Evolutionary conservation across 2,113 vertebrate genomes (phyloP).

Genomic region (Leucopsar rothschildi): DNA sequence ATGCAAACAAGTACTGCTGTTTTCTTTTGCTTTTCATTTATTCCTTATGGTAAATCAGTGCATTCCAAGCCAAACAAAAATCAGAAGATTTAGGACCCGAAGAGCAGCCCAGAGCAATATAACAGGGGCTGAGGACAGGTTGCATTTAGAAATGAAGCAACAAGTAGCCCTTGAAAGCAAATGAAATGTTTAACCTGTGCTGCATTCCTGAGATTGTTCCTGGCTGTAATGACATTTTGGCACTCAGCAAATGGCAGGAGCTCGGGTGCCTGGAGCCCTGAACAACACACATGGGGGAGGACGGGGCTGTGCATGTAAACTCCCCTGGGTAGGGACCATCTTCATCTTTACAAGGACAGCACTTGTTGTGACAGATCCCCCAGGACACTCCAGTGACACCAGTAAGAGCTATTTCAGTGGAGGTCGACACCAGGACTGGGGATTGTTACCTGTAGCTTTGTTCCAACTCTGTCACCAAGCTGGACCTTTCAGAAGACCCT

Average conservation of each 20-base stretch:
- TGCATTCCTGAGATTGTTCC: not conserved
- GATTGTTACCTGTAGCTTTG: not conserved
- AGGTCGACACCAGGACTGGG: not conserved
- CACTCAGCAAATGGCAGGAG: not conserved
- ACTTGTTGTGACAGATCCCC: not conserved
- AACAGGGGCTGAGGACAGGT: not conserved
- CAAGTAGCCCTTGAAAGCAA: not conserved
- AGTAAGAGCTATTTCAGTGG: not conserved
- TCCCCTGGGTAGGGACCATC: fast-evolving
- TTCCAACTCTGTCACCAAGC: not conserved
- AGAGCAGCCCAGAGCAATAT: not conserved
- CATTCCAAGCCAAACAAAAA: slow-evolving; percentile 19
- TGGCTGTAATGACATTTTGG: not conserved
- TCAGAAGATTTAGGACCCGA: not conserved
- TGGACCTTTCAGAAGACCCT: not conserved
- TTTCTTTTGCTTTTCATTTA: slow-evolving; percentile 35
- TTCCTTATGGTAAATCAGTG: not conserved
- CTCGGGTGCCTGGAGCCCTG: not conserved
- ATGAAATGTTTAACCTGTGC: not conserved
- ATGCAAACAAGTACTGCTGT: not conserved
- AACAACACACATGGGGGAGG: not conserved
- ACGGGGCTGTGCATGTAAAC: not conserved
- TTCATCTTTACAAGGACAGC: not conserved
- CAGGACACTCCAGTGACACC: not conserved
- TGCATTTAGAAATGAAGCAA: not conserved